These are phyloP conservation scores for Diphyllodes magnificus DNA, from an alignment of 2,113 vertebrate species.

Conservation along the genomic window DNA sequence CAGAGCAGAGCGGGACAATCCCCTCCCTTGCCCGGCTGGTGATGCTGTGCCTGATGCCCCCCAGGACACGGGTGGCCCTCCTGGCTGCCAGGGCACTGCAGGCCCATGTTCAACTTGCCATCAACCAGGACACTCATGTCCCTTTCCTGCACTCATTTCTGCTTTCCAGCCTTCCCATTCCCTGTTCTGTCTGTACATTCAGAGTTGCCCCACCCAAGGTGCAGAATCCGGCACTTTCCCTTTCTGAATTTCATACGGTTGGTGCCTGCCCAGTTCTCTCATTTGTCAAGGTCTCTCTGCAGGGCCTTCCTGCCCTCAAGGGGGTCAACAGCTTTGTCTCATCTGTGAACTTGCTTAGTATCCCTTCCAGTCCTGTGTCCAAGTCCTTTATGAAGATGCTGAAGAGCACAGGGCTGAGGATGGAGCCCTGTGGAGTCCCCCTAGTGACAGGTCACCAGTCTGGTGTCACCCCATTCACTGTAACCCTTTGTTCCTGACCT, in stretches of 20 bases:
- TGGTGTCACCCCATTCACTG: background rate
- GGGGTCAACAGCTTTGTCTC: no score
- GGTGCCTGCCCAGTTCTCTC: background rate
- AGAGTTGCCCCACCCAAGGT: background rate
- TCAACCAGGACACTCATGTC: accelerated
- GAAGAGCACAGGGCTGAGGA: background rate
- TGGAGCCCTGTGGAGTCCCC: accelerated
- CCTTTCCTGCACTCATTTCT: background rate
- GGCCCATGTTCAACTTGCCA: accelerated
- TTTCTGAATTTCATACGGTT: accelerated
- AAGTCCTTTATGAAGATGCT: background rate
- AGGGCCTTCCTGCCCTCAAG: accelerated
- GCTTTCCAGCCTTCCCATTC: background rate
- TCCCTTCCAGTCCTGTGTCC: background rate
- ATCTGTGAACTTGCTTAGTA: background rate
- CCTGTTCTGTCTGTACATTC: no score
- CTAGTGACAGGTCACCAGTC: no score
- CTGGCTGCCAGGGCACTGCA: background rate
- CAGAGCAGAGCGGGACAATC: background rate
- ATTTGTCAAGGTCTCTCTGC: background rate
- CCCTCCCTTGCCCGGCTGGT: background rate
- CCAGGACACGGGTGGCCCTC: background rate
- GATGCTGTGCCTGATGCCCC: background rate
- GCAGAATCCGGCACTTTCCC: background rate
- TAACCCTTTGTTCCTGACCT: accelerated